Evolutionary conservation across 1,140 invertebrate species (phyloP).

Genomic region (Agraylea sexmaculata): DNA sequence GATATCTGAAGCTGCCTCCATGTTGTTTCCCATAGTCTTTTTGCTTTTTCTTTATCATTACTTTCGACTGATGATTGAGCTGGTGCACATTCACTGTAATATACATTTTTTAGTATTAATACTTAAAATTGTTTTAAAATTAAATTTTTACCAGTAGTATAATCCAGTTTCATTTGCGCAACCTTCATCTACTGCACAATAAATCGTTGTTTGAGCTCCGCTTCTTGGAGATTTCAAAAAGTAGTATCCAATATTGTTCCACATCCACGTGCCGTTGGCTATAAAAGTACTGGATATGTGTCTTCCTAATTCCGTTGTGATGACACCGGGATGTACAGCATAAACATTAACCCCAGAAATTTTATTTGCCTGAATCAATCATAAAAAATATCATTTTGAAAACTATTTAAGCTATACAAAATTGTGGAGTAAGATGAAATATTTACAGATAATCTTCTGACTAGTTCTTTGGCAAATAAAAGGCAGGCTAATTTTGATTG

Average conservation of each 20-base stretch:
- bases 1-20: not conserved
- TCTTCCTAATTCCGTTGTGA: slow-evolving; percentile 52
- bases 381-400: not conserved
- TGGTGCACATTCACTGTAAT: not conserved
- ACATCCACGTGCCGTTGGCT: not conserved
- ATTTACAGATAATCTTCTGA: slow-evolving; percentile 22
- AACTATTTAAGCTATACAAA: not conserved
- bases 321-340: slow-evolving; percentile 45
- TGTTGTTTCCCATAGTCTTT: not conserved
- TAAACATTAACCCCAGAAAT: not conserved
- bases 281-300: slow-evolving; percentile 34
- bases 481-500: slow-evolving; percentile 59
- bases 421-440: not conserved
- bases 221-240: slow-evolving; percentile 45
- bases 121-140: not conserved
- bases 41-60: not conserved
- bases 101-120: not conserved
- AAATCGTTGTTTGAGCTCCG: slow-evolving; percentile 59
- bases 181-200: slow-evolving; percentile 52
- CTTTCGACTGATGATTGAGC: not conserved
- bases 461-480: slow-evolving; percentile 50
- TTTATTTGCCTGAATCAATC: not conserved
- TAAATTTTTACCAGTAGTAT: not conserved
- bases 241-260: slow-evolving; percentile 8
- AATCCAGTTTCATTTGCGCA: slow-evolving; percentile 42